Conservation (phyloP, 2,113 vertebrate species). For the Salvator merianae region DNA sequence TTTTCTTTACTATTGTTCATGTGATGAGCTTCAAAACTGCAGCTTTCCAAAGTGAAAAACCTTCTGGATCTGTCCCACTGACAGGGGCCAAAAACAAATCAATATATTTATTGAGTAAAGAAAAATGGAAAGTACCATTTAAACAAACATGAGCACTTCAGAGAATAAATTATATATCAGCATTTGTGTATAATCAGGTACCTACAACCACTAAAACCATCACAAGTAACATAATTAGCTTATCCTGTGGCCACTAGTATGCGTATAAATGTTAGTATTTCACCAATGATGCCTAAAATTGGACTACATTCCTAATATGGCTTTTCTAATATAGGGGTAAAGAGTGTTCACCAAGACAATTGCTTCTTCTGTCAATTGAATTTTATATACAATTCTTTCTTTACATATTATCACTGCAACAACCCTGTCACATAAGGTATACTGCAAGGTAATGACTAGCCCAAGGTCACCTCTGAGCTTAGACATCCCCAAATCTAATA, state of each 20-base stretch:
- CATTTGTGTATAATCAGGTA: not conserved
- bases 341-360: not conserved
- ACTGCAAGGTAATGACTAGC: not conserved
- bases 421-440: not conserved
- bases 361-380: not conserved
- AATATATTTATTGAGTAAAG: not conserved
- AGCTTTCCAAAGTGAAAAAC: not conserved
- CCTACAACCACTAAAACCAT: not conserved
- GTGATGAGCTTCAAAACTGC: too few species aligned
- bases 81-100: not conserved
- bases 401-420: not conserved
- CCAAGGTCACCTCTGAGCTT: not conserved
- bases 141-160: not conserved
- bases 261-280: not conserved
- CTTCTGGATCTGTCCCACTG: not conserved
- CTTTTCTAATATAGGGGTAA: not conserved
- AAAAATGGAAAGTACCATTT: not conserved
- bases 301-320: not conserved
- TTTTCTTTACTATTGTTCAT: too few species aligned
- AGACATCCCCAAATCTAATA: too few species aligned
- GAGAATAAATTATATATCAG: not conserved
- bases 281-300: not conserved
- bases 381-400: not conserved
- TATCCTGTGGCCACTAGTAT: not conserved
- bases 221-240: not conserved